Base-by-base conservation (phyloP, 2,888 invertebrate genomes). In the Hemithea aestivaria region DNA sequence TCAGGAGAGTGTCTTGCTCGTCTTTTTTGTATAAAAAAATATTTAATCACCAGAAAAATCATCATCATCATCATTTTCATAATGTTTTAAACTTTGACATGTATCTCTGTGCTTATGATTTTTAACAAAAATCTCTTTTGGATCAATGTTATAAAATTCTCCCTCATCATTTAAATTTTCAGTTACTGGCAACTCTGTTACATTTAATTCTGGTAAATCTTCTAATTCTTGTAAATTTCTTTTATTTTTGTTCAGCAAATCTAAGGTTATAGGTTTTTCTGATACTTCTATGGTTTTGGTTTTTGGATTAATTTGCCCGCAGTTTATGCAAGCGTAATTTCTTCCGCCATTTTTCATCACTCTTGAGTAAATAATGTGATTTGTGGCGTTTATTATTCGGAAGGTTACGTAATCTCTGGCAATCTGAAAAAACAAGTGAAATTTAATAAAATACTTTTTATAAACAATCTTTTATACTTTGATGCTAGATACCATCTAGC, bases 301-400 rank as follows among this genome's bases (percentile, higher is more conserved):
- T 0, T 40, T 34, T 0, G 54, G 55, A 16, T 77, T 55, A 1
- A 62, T 52, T 3, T 23, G 35, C 0, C 79, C 80, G 29, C 80
- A 79, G n/a, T 72, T 50, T 0, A 60, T 27, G 22, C 79, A 81
- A 1, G 61, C 58, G 27, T 67, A 81, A 24, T 67, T 77, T 1
- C 37, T 59, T 0, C 56, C 56, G 7, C 52, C 59, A 1, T 37
- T 44, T 55, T 61, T 70, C 82, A 82, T 80, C 2, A 81, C 51
- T 60, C 66, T 62, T n/a, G 81, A 80, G 27, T 73, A 80, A 9
- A 76, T 62, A 0, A 81, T 60, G 8, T 66, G 45, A 27, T 73
- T 68, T 3, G 60, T 58, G 0, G 62, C 46, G 36, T 79, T 75
- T 7, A 75, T 53, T 35, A 81, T 62, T 45, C 60, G 56, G 34